Percentiles rank a stretch among this genome's conserved stretches.
phyloP scores from a whole-genome alignment of 2,797 vertebrate species.

The Uromys caudimaculatus region DNA sequence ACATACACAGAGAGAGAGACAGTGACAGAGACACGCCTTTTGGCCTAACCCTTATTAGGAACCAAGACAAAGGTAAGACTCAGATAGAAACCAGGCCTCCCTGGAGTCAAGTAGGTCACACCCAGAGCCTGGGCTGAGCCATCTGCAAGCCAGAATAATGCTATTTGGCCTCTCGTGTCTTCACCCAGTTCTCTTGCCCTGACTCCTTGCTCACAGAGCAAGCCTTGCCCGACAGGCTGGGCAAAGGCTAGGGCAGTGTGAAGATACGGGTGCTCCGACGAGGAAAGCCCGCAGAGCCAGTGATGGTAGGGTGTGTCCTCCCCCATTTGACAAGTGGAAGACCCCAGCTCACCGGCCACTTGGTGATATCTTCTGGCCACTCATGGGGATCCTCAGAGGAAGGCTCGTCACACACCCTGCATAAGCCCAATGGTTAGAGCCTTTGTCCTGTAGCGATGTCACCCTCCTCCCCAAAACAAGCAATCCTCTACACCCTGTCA shows the following conservation, averaged over 20 bases:
- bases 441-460: background rate
- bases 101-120: background rate
- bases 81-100: background rate
- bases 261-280: background rate
- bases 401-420: constrained; percentile 96
- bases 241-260: background rate
- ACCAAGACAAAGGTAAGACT: background rate
- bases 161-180: background rate
- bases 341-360: constrained; percentile 95
- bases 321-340: background rate
- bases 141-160: background rate
- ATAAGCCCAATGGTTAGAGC: constrained; percentile 44
- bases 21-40: background rate
- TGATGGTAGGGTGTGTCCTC: background rate
- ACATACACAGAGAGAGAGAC: background rate
- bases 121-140: background rate
- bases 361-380: constrained; percentile 99
- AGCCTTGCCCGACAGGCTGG: background rate
- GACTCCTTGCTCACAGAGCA: background rate
- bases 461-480: background rate
- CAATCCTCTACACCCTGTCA: background rate
- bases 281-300: background rate
- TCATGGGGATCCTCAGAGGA: constrained; percentile 96
- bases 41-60: background rate
- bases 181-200: background rate